Conservation (phyloP, 2,888 invertebrate genomes). For the Linnaemya vulpina region DNA sequence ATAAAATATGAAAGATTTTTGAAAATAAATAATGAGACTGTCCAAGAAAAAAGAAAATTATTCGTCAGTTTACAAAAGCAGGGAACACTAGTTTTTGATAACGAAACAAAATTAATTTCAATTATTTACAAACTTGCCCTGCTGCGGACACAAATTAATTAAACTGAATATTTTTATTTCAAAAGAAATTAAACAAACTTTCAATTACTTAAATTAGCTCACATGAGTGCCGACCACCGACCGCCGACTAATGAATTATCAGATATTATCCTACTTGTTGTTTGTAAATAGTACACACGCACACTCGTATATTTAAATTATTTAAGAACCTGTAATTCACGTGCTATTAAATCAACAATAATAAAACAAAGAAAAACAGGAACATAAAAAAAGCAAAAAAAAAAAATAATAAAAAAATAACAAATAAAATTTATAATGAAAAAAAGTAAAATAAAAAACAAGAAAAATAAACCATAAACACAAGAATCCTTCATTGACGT, state of each 20-base stretch:
- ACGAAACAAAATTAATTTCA: no score
- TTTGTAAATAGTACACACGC: no score
- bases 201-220: background rate
- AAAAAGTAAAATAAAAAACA: slow-evolving; percentile 2
- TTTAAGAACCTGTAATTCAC: slow-evolving; percentile 45
- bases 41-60: background rate
- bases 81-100: no score
- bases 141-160: background rate
- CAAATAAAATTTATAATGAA: no score
- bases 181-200: background rate
- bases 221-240: background rate
- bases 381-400: background rate
- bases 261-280: background rate
- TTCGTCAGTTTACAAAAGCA: no score
- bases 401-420: no score
- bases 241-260: no score
- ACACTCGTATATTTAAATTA: slow-evolving; percentile 17
- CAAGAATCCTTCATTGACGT: slow-evolving; percentile 56
- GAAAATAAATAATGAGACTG: background rate
- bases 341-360: slow-evolving; percentile 44
- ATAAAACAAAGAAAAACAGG: background rate
- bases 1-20: background rate
- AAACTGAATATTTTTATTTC: background rate
- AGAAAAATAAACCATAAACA: slow-evolving; percentile 27
- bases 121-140: background rate